Evolutionary conservation across 2,113 vertebrate species (phyloP).

Genomic region (Ochotona curzoniae): DNA sequence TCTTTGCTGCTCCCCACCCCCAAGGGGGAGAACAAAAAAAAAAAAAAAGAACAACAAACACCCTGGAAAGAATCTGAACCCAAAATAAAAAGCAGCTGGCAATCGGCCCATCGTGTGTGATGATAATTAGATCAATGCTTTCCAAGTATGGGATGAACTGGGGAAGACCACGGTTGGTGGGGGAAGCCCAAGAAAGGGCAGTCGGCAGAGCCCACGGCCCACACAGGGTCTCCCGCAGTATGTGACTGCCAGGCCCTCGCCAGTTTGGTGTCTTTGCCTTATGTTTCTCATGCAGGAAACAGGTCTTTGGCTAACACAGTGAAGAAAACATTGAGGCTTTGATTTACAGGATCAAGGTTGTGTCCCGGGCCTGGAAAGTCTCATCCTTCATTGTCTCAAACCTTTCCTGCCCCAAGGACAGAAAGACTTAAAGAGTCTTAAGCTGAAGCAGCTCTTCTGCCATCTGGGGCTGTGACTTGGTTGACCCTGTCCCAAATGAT

Average conservation of each 20-base stretch:
- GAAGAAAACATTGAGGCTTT: conserved; percentile 71
- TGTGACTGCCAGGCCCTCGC: conserved; percentile 24
- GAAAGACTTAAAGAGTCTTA: conserved; percentile 71
- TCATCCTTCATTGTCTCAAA: conserved; percentile 74
- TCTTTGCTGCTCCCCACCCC: conserved; percentile 56
- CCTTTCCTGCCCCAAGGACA: conserved; percentile 72
- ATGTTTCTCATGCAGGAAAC: conserved; percentile 50
- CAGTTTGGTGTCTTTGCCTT: conserved; percentile 39
- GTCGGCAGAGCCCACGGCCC: background rate
- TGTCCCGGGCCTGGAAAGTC: conserved; percentile 68
- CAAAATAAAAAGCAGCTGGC: conserved; percentile 83
- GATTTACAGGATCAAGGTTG: conserved; percentile 74
- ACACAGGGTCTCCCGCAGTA: conserved; percentile 38
- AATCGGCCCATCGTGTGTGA: conserved; percentile 75
- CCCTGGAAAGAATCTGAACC: conserved; percentile 79
- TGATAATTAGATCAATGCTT: conserved; percentile 80
- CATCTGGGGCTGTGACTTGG: conserved; percentile 73
- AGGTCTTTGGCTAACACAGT: conserved; percentile 54
- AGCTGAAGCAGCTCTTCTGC: conserved; percentile 75
- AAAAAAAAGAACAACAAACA: conserved; percentile 64
- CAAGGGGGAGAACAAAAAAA: background rate
- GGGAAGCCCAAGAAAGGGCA: background rate
- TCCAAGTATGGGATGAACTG: conserved; percentile 66
- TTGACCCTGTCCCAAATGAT: conserved; percentile 73
- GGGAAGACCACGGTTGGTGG: conserved; percentile 50